Base-by-base conservation (phyloP, 2,797 vertebrate genomes). In the Hybognathus amarus region DNA sequence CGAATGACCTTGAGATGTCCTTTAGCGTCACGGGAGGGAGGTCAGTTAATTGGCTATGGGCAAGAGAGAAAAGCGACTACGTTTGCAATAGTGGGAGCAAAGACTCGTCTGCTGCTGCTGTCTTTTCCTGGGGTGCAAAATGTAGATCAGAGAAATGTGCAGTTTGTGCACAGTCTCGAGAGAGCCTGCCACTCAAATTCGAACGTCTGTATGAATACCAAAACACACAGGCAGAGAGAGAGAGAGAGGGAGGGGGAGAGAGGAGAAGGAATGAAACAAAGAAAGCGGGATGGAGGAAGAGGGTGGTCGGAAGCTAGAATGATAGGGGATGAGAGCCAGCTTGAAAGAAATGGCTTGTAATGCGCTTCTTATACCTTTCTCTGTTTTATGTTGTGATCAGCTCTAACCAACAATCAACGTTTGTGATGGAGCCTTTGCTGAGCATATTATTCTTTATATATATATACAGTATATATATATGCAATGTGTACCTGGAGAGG, bases 81-180 rank as follows among this genome's bases (percentile, higher is more conserved):
- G 27, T 81, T 75, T 85, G 80, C 63, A 59, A 78, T 85, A 64
- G 86, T 15, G 45, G 50, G 75, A 83, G 82, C 63, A 83, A 80
- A 84, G 33, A 74, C 63, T 83, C 30, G 69, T 30, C 71, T 89
- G 89, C 88, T 33, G 63, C 86, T 83, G 85, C 92, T 92, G 90
- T 91, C 90, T 90, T 91, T 94, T 92, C 90, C 91, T 92, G 88
- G 92, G 93, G 94, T 94, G 93, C 93, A 95, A 94, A 95, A 94
- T 94, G 93, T 92, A 94, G 94, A 95, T 95, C 93, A 94, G 93
- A 95, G 90, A 87, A 93, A 92, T 92, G 90, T 92, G 91, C 87
- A 89, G 90, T 91, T 91, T 91, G 91, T 92, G 91, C 91, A 89
- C 83, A 85, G 93, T 94, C 94, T 94, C 93, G 61, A 87, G 93